Conservation (phyloP, 2,888 invertebrate genomes). For the Tethea ocularis region DNA sequence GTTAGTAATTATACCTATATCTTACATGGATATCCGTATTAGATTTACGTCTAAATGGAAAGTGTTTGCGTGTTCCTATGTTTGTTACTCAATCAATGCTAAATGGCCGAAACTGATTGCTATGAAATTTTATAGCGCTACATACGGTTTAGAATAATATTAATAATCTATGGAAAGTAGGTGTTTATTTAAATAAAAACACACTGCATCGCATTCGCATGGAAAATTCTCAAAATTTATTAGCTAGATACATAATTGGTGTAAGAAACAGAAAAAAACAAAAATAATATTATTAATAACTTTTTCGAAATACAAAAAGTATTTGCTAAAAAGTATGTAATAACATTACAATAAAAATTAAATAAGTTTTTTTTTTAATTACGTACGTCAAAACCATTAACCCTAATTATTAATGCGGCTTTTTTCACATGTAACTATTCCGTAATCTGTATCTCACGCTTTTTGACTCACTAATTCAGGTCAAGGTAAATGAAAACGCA, state of each 20-base stretch:
- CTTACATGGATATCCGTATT: neutral
- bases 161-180: too few species aligned
- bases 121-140: neutral
- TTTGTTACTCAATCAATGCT: neutral
- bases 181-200: neutral
- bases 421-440: conserved; percentile 8
- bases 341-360: neutral
- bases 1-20: neutral
- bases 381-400: neutral
- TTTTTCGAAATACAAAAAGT: too few species aligned
- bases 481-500: conserved; percentile 25
- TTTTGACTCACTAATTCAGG: conserved; percentile 18
- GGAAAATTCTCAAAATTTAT: too few species aligned
- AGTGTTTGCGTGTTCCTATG: neutral
- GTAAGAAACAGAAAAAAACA: too few species aligned
- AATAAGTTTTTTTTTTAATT: too few species aligned
- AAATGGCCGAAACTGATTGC: neutral
- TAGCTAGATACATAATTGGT: too few species aligned
- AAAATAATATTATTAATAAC: too few species aligned
- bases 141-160: neutral
- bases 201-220: too few species aligned
- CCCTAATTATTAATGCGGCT: neutral
- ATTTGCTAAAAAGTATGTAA: too few species aligned
- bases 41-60: neutral
- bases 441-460: conserved; percentile 17